Evolutionary conservation across 2,113 vertebrate genomes (phyloP).

Genomic region (Ctenomys sociabilis): DNA sequence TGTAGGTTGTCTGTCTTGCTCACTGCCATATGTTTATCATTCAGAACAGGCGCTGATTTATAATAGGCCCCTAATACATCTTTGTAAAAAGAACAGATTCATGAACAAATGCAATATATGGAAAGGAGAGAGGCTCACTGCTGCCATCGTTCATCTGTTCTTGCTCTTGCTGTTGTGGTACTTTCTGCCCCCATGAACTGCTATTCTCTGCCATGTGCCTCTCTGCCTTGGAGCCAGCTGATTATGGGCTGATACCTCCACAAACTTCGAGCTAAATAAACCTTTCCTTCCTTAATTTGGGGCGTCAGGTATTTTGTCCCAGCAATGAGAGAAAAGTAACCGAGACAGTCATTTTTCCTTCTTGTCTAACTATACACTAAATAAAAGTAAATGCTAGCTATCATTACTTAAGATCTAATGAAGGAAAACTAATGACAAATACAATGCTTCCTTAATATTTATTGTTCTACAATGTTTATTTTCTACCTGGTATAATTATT

Average conservation of each 20-base stretch:
- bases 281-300: no score
- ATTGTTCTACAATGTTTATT: background rate
- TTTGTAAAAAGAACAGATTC: background rate
- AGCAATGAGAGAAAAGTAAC: no score
- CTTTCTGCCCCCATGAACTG: no score
- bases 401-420: background rate
- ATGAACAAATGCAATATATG: background rate
- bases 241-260: no score
- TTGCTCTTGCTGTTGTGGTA: no score
- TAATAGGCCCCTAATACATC: background rate
- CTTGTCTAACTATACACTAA: background rate
- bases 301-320: no score
- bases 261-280: no score
- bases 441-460: background rate
- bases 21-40: background rate
- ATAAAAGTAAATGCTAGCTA: slow-evolving; percentile 22
- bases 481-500: slow-evolving; percentile 16
- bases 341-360: background rate
- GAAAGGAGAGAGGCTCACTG: no score
- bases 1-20: background rate
- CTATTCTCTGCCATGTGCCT: no score
- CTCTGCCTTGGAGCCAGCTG: no score
- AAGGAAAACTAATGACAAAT: background rate
- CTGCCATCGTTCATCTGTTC: no score
- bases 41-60: background rate